Evolutionary conservation across 53 echinoderm and acorn worm genomes (phyloP).

Genomic region (Temnopleurus reevesii): DNA sequence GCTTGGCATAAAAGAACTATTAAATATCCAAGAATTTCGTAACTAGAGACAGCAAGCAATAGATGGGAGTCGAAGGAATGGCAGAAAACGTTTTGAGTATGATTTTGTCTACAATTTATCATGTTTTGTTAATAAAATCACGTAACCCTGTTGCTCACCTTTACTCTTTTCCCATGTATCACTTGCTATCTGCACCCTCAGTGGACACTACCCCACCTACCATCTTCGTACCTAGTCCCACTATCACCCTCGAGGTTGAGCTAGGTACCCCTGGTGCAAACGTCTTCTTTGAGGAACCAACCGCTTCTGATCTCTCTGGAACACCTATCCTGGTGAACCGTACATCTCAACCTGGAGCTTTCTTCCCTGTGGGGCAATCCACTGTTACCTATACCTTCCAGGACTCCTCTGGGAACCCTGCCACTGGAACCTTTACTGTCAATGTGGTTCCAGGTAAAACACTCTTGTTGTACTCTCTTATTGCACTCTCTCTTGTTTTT

Average conservation of each 20-base stretch:
- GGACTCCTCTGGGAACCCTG: slow-evolving; percentile 60
- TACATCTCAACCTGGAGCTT: not conserved
- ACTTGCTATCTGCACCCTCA: not conserved
- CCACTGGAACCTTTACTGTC: slow-evolving; percentile 12
- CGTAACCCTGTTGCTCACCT: no score
- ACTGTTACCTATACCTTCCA: slow-evolving; percentile 65
- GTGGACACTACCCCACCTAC: slow-evolving; percentile 56
- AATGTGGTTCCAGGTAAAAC: not conserved
- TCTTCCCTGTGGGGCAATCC: slow-evolving; percentile 56
- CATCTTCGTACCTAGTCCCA: not conserved
- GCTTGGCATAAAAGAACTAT: no score
- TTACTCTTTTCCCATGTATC: no score
- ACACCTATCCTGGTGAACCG: slow-evolving; percentile 5
- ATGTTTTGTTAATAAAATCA: no score
- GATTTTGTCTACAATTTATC: no score
- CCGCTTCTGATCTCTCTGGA: slow-evolving; percentile 73
- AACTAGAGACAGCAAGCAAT: no score
- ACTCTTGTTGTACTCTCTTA: not conserved
- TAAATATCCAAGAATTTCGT: no score
- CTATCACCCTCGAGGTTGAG: slow-evolving; percentile 61
- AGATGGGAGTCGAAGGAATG: no score
- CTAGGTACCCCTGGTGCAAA: slow-evolving; percentile 13
- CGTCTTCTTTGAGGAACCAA: slow-evolving; percentile 65
- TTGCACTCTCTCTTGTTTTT: no score
- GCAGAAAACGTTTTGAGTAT: no score